These are phyloP conservation scores for Hybognathus amarus DNA, from an alignment of 2,797 vertebrate species.

Conservation along the genomic window DNA sequence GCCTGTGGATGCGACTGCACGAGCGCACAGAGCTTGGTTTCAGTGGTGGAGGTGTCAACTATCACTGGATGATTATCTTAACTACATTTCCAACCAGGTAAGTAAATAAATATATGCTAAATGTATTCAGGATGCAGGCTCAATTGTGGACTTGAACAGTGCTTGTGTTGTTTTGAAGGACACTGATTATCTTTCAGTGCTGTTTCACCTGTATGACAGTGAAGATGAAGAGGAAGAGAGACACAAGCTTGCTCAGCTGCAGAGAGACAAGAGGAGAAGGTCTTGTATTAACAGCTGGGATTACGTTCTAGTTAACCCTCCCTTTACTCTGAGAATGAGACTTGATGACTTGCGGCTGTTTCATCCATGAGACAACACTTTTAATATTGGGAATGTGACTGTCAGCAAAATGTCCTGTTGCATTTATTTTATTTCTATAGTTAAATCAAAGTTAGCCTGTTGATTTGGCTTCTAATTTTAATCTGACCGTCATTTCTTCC, in stretches of 20 bases:
- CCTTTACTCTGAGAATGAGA: background rate
- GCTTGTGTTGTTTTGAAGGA: conserved; percentile 54
- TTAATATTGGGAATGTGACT: background rate
- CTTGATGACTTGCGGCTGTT: background rate
- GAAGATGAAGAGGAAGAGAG: conserved; percentile 53
- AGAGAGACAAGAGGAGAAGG: conserved; percentile 48
- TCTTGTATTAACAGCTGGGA: conserved; percentile 29
- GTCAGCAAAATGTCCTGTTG: background rate
- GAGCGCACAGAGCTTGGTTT: conserved; percentile 51
- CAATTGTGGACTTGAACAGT: background rate
- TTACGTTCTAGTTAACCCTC: background rate
- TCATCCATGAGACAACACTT: no score
- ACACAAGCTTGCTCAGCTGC: conserved; percentile 37
- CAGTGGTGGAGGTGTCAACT: conserved; percentile 65
- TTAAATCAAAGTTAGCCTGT: background rate
- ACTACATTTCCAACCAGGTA: conserved; percentile 68
- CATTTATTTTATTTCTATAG: background rate
- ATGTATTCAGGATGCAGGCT: background rate
- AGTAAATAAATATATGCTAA: background rate
- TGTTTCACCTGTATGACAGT: conserved; percentile 72
- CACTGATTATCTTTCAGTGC: conserved; percentile 74
- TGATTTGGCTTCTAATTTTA: background rate
- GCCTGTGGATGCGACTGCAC: conserved; percentile 35
- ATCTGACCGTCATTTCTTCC: conserved; percentile 3
- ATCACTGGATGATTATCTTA: conserved; percentile 70